phyloP scores from a whole-genome alignment of 2,113 vertebrate species.

The Bubo bubo region DNA sequence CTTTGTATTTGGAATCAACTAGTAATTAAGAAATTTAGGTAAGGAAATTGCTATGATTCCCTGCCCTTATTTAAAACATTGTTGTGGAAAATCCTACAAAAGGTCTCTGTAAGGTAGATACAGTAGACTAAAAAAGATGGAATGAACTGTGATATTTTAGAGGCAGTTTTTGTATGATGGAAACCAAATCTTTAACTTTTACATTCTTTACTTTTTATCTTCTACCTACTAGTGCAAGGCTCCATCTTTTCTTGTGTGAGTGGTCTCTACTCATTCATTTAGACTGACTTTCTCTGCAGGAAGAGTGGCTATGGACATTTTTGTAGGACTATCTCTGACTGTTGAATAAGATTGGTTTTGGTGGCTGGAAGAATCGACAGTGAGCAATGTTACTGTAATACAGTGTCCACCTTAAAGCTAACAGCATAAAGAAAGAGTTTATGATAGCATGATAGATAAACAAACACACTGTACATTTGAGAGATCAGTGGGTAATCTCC shows the following conservation, averaged over 20 bases:
- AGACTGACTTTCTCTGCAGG: background rate
- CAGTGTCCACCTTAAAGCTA: background rate
- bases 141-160: background rate
- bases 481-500: background rate
- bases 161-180: background rate
- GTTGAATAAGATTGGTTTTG: background rate
- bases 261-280: background rate
- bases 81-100: background rate
- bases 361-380: background rate
- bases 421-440: background rate
- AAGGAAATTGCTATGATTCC: background rate
- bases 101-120: background rate
- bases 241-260: background rate
- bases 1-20: background rate
- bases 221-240: background rate
- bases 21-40: background rate
- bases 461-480: background rate
- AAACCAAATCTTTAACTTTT: background rate
- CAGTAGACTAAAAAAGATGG: background rate
- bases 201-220: background rate
- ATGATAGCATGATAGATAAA: background rate
- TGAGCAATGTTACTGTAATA: background rate
- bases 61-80: background rate
- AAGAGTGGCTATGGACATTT: background rate
- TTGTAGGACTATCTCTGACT: background rate